These are phyloP conservation scores for Drymonia ruficornis DNA, from an alignment of 2,888 invertebrate genomes.

Conservation along the genomic window DNA sequence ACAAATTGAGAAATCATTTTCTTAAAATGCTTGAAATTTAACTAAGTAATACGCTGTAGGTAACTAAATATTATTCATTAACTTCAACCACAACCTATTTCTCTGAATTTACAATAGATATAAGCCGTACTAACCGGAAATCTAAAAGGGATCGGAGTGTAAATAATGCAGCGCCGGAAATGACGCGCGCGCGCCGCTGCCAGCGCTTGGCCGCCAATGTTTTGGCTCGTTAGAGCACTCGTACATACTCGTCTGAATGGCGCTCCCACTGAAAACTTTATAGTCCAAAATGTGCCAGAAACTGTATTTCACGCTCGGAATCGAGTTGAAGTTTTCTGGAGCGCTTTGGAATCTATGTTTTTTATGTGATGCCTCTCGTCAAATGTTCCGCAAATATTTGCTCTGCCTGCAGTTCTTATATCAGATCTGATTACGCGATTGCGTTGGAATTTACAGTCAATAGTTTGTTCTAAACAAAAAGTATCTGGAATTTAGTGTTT, in stretches of 20 bases:
- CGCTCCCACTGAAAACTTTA: conserved; percentile 40
- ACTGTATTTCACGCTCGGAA: conserved; percentile 28
- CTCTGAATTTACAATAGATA: conserved; percentile 10
- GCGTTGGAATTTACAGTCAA: neutral
- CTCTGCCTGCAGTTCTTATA: neutral
- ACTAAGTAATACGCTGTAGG: no score
- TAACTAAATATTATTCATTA: neutral
- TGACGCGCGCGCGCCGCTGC: conserved; percentile 48
- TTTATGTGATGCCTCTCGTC: conserved; percentile 9
- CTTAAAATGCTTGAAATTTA: no score
- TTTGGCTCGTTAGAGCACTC: conserved; percentile 44
- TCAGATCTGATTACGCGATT: conserved; percentile 1
- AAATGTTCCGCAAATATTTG: conserved; percentile 3
- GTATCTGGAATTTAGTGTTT: neutral
- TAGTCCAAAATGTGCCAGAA: conserved; percentile 32
- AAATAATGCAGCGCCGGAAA: conserved; percentile 56
- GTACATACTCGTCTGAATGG: conserved; percentile 36
- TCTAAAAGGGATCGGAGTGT: conserved; percentile 48
- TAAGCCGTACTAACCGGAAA: conserved; percentile 46
- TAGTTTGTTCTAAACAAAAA: neutral
- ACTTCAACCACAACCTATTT: conserved; percentile 1
- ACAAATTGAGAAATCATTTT: no score
- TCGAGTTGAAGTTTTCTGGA: conserved; percentile 19
- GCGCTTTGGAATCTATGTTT: conserved; percentile 14
- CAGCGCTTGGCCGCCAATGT: conserved; percentile 38